These are phyloP conservation scores for Ditylenchus dipsaci DNA, from an alignment of 1,140 invertebrate species.

Conservation along the genomic window DNA sequence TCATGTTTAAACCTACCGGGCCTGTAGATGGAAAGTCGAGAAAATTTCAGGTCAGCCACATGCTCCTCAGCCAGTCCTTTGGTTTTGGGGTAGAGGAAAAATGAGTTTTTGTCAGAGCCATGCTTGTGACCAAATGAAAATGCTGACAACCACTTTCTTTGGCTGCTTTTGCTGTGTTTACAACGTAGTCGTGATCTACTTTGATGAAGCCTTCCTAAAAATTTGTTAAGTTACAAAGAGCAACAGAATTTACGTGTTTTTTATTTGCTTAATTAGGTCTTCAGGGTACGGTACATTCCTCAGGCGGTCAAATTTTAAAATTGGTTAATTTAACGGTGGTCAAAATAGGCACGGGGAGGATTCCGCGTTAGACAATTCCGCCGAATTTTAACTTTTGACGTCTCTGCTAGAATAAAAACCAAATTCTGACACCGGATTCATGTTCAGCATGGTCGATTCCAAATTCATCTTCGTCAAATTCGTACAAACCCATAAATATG, in stretches of 20 bases:
- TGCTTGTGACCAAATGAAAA: slow-evolving; percentile 61
- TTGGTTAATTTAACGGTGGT: too few species aligned
- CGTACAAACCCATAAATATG: too few species aligned
- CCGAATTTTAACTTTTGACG: too few species aligned
- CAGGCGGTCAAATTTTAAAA: too few species aligned
- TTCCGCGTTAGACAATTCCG: too few species aligned
- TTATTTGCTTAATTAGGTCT: too few species aligned
- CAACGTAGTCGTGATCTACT: slow-evolving; percentile 65
- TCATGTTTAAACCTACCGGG: background rate
- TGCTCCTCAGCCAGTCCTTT: slow-evolving; percentile 53
- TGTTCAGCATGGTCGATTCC: too few species aligned
- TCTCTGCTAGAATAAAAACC: too few species aligned
- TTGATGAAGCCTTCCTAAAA: slow-evolving; percentile 61
- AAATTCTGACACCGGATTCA: too few species aligned
- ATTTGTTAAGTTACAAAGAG: background rate
- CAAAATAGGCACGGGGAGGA: too few species aligned
- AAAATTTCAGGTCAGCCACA: slow-evolving; percentile 2
- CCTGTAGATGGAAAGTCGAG: background rate
- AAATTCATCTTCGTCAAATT: too few species aligned
- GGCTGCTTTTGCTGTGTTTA: slow-evolving; percentile 61
- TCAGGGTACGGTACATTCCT: too few species aligned
- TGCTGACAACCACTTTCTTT: slow-evolving; percentile 61
- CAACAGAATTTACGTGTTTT: background rate
- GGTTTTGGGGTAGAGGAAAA: slow-evolving; percentile 58
- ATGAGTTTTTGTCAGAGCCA: slow-evolving; percentile 59